Evolutionary conservation across 2,797 vertebrate species (phyloP).

Genomic region (Champsocephalus gunnari): DNA sequence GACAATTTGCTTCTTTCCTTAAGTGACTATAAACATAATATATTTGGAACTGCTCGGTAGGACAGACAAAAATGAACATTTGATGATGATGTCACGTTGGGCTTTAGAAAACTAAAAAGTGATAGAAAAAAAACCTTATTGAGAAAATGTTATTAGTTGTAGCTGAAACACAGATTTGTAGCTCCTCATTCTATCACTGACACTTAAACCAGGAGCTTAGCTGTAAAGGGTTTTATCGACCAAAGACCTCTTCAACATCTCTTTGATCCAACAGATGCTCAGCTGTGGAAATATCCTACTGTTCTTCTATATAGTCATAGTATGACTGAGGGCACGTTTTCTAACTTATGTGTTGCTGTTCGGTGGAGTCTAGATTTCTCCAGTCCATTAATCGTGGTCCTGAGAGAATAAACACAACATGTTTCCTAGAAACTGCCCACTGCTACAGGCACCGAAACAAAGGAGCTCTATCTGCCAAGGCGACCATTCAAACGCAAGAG

Average conservation of each 20-base stretch:
- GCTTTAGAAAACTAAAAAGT: too few species aligned
- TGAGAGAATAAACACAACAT: constrained; percentile 24
- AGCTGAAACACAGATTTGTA: constrained; percentile 2
- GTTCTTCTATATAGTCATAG: background rate
- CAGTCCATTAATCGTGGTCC: constrained; percentile 31
- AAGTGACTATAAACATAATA: too few species aligned
- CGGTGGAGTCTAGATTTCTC: constrained; percentile 23
- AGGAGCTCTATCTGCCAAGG: constrained; percentile 62
- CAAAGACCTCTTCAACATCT: background rate
- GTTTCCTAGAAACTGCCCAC: constrained; percentile 51
- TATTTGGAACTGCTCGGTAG: background rate
- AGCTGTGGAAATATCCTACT: background rate
- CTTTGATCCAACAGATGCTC: constrained; percentile 5
- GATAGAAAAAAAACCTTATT: too few species aligned
- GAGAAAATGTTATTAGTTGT: background rate
- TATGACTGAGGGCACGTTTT: background rate
- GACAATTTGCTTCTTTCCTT: background rate
- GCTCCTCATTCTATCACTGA: background rate
- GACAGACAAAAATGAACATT: too few species aligned
- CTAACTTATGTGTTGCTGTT: constrained; percentile 11
- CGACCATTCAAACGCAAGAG: constrained; percentile 62
- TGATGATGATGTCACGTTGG: too few species aligned
- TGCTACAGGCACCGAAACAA: constrained; percentile 68
- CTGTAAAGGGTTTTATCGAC: background rate
- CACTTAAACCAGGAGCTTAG: background rate